Evolutionary conservation across 2,888 invertebrate genomes (phyloP), one percentile per base, ranked within the genome.

Genomic region (Eulithis testata): DNA sequence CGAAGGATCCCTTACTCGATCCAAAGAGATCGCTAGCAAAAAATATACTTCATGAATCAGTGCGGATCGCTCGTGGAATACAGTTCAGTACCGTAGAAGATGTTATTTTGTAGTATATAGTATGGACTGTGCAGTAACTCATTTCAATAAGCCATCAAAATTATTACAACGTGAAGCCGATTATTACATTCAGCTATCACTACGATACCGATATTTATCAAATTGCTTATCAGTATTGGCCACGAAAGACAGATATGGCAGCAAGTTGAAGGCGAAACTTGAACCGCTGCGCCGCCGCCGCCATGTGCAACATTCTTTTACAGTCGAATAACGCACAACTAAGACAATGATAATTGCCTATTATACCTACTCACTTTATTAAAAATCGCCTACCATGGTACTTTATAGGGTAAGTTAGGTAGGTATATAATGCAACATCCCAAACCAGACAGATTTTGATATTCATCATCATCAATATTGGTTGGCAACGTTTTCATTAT

Each of bases 201-300:
- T 45, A 57, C 68, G 82, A 84, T 85, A 85, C 60, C 62, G 66
- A 64, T 56, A 60, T 68, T 63, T 85, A 85, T 84, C 82, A 76
- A 78, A 81, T 80, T 81, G 67, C 60, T 78, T 88, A 85, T 87
- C 88, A 79, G 66, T 77, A 77, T 80, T 78, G 59, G 73, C 77
- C 78, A 75, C 69, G 68, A 70, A 66, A 70, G 56, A 66, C 62
- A 72, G 76, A 77, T 77, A 81, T 65, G 43, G 68, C 71, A 60
- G 60, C 67, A 72, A 73, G 74, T 75, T 73, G 66, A 76, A 77
- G 73, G 74, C 73, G 66, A 72, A 70, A 63, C 52, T n/a, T 40
- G n/a, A 47, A 43, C 11, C n/a, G 40, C n/a, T 45, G 12, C 11
- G n/a, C 21, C 21, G 21, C 21, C 21, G 21, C 21, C 21, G 21